A percentile compares a stretch with the other conserved stretches of the same genome.
phyloP scores from a whole-genome alignment of 2,797 vertebrate species.

The Peromyscus melanophrys region DNA sequence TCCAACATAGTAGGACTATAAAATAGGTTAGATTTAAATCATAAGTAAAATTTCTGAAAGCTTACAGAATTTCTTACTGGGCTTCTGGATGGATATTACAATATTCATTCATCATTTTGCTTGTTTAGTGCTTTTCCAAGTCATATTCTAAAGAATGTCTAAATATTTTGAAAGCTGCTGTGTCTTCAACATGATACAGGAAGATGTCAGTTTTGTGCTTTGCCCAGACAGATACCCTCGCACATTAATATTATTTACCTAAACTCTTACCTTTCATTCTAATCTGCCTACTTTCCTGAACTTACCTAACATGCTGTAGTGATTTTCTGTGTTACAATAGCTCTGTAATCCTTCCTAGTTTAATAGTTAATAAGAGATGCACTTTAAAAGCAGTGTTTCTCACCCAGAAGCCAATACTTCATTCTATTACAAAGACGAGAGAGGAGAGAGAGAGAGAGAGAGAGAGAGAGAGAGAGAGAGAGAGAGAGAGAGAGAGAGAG shows the following conservation, averaged over 20 bases:
- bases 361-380: slow-evolving; percentile 49
- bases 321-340: neutral
- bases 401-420: slow-evolving; percentile 32
- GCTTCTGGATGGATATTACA: slow-evolving; percentile 16
- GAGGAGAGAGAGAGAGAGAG: neutral
- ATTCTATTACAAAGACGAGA: neutral
- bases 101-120: slow-evolving; percentile 26
- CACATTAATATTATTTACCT: slow-evolving; percentile 27
- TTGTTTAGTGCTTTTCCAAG: slow-evolving; percentile 32
- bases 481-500: neutral
- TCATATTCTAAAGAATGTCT: slow-evolving; percentile 25
- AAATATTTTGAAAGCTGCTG: neutral
- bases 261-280: slow-evolving; percentile 39
- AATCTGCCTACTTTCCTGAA: slow-evolving; percentile 45
- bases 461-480: too few relatives aligned
- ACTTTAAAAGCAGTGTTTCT: slow-evolving; percentile 7
- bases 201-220: slow-evolving; percentile 25
- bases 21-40: slow-evolving; percentile 24
- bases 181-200: neutral
- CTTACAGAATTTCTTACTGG: slow-evolving; percentile 29
- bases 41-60: neutral
- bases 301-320: slow-evolving; percentile 3
- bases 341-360: slow-evolving; percentile 42
- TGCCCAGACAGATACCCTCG: neutral
- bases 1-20: slow-evolving; percentile 53